Evolutionary conservation across 2,888 invertebrate genomes (phyloP).

Genomic region (Melinaea marsaeus): DNA sequence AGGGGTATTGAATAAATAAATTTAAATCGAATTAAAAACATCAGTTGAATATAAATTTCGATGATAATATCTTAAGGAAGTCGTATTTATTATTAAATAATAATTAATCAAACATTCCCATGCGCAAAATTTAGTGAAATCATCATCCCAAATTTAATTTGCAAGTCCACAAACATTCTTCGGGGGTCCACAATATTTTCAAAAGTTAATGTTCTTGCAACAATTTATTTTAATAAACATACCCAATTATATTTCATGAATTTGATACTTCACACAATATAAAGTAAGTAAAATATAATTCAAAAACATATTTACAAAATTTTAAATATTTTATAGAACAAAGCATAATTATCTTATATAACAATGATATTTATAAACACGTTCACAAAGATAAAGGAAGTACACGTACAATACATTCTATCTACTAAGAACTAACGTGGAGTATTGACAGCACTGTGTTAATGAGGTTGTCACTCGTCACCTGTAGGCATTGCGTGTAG

Average conservation of each 20-base stretch:
- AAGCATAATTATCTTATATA: neutral
- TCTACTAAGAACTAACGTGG: no score
- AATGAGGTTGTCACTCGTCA: no score
- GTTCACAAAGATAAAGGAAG: slow-evolving; percentile 3
- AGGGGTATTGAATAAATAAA: no score
- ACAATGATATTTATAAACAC: neutral
- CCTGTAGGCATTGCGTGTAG: no score
- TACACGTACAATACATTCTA: slow-evolving; percentile 15
- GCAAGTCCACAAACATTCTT: slow-evolving; percentile 19
- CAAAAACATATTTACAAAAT: no score
- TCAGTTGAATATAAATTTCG: neutral
- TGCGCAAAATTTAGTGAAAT: slow-evolving; percentile 29
- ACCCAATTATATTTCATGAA: neutral
- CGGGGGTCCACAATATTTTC: slow-evolving; percentile 8
- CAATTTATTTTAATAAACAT: neutral
- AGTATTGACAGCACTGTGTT: no score
- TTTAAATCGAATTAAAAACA: neutral
- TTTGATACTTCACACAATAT: no score
- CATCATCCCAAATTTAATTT: slow-evolving; percentile 18
- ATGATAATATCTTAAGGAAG: slow-evolving; percentile 2
- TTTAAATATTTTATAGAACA: neutral
- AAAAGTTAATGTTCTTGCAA: slow-evolving; percentile 1
- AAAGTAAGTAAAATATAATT: no score
- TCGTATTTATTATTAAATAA: slow-evolving; percentile 24
- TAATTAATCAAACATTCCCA: slow-evolving; percentile 44